These are phyloP conservation scores for Platyrinchus mystaceus DNA, from an alignment of 2,797 vertebrate genomes.

Conservation along the genomic window DNA sequence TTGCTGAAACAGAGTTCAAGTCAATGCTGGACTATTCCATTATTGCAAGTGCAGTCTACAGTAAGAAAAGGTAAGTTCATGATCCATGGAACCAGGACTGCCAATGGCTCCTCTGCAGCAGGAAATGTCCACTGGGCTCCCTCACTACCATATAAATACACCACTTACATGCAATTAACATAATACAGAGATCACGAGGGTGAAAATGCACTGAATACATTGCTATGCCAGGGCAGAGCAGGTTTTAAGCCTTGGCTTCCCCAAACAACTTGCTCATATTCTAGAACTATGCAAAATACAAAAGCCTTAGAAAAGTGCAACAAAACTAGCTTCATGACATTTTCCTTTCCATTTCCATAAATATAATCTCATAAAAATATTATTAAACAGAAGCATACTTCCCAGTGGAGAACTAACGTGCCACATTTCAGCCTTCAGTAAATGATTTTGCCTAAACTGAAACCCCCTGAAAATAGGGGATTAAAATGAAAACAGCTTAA, in stretches of 20 bases:
- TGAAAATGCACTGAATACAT: not conserved
- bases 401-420: slow-evolving; percentile 8
- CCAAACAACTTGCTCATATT: not conserved
- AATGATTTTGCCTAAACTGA: slow-evolving; percentile 1
- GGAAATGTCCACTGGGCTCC: slow-evolving; percentile 30
- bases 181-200: not conserved
- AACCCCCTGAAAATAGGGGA: slow-evolving; percentile 38
- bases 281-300: slow-evolving; percentile 50
- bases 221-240: not conserved
- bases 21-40: not conserved
- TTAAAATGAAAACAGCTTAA: slow-evolving; percentile 16
- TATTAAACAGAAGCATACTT: slow-evolving; percentile 55
- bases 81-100: not conserved
- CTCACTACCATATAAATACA: not conserved
- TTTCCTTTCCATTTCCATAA: slow-evolving; percentile 50
- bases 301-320: slow-evolving; percentile 65
- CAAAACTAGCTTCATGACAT: slow-evolving; percentile 53
- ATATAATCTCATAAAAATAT: slow-evolving; percentile 62
- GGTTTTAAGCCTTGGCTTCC: not conserved
- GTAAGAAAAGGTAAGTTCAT: not conserved
- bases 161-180: not conserved
- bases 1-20: not conserved
- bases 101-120: slow-evolving; percentile 55
- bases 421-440: not conserved
- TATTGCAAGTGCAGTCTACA: slow-evolving; percentile 11